Evolutionary conservation across 2,888 invertebrate genomes (phyloP).

Genomic region (Theodoxus fluviatilis): DNA sequence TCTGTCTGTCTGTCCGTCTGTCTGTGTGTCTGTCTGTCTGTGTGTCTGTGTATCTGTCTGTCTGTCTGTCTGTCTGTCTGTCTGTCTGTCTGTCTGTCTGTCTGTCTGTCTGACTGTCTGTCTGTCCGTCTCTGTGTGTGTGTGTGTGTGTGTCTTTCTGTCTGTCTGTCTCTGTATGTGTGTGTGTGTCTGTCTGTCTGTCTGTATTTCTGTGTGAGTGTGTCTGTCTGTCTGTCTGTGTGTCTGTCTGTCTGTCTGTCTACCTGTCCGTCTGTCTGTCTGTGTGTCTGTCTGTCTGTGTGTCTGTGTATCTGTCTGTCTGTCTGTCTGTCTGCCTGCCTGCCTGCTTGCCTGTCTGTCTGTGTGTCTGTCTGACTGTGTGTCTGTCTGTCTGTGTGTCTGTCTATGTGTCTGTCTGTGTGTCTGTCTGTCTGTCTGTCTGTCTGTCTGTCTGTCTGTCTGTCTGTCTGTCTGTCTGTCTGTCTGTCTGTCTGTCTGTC

Average conservation of each 20-base stretch:
- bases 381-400: neutral
- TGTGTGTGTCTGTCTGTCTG: neutral
- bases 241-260: neutral
- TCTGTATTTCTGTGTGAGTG: neutral
- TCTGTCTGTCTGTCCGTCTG: conserved; percentile 2
- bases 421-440: neutral
- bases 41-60: conserved; percentile 8
- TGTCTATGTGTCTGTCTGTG: neutral
- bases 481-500: neutral
- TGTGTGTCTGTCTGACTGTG: neutral
- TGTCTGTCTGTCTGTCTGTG: neutral
- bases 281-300: neutral
- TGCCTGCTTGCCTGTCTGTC: neutral
- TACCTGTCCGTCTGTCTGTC: neutral
- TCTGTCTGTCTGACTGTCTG: neutral
- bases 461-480: neutral
- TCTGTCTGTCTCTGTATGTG: neutral
- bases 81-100: neutral
- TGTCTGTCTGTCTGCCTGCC: neutral
- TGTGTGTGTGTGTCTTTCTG: neutral
- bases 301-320: neutral
- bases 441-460: neutral
- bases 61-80: neutral
- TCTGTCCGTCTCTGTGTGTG: neutral
- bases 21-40: neutral